Evolutionary conservation across 2,113 vertebrate species (phyloP).

Genomic region (Fukomys damarensis): DNA sequence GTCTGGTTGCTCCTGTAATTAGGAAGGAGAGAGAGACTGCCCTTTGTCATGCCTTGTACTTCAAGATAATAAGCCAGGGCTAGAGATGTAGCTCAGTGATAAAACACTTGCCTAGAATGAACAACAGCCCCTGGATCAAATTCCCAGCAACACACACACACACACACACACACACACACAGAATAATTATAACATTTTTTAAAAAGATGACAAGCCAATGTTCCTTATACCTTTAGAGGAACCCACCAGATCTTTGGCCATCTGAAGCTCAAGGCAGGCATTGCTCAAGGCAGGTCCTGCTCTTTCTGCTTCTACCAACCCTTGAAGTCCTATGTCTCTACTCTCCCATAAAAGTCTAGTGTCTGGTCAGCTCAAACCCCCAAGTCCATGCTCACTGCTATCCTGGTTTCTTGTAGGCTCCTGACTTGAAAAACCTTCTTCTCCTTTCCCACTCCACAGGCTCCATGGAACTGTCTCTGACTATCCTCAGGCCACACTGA

Average conservation of each 20-base stretch:
- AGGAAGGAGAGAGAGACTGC: neutral
- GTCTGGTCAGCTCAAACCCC: neutral
- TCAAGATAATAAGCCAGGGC: neutral
- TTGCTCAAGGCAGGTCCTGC: neutral
- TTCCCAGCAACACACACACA: neutral
- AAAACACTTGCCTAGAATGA: neutral
- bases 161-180: neutral
- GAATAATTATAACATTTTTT: neutral
- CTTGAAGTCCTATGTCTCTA: neutral
- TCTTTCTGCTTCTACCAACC: neutral
- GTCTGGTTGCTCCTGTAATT: neutral
- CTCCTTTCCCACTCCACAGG: neutral
- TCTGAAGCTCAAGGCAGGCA: neutral
- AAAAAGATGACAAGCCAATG: neutral
- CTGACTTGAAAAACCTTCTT: neutral
- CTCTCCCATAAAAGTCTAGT: neutral
- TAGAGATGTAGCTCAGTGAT: neutral
- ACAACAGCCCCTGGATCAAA: too few relatives aligned
- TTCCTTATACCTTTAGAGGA: neutral
- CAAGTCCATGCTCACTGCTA: neutral
- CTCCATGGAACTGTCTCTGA: neutral
- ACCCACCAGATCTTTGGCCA: neutral
- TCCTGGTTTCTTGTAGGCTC: neutral
- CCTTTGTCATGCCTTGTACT: neutral
- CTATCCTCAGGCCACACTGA: neutral